Evolutionary conservation across 2,888 invertebrate genomes (phyloP), one percentile per base, ranked within the genome.

Genomic region (Agrotis clavis): DNA sequence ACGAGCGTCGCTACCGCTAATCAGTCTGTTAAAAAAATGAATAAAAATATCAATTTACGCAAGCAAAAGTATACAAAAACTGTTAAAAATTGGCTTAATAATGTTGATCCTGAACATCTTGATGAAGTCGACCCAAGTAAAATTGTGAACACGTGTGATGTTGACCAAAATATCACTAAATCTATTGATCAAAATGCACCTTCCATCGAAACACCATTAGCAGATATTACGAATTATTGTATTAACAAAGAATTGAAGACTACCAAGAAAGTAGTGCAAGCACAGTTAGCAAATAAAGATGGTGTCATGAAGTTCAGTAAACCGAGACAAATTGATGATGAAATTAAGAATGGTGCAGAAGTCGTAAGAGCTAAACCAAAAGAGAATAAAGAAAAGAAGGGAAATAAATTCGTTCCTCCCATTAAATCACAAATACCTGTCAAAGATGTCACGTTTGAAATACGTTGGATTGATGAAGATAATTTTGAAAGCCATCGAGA

Each of bases 251-350:
- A 54, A 4, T 77, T 81, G 41, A 82, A 78, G 50, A 83, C 71
- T 59, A 50, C 53, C 2, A 91, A 90, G 61, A 94, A 90, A 84
- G 83, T 88, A 6, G 76, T 95, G 19, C 96, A 96, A 89, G 84
- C 95, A 4, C 90, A 90, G 77, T 81, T 96, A 64, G 88, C 91
- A 3, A 95, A 96, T 71, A 94, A 92, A 86, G 91, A 88, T 72
- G 95, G 95, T 2, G 78, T 92, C 41, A 95, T 96, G 95, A 96
- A 95, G 82, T 96, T 88, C 75, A 79, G 81, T 30, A 94, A 91
- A 74, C 94, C 94, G 9, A 87, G 88, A 81, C 50, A 71, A 48
- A 66, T 65, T 48, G 60, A 6, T 30, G 19, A 50, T 25, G 57
- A 64, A n/a, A 21, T 18, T 16, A 64, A 66, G 45, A 54, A 51